Conservation (phyloP, 1,140 invertebrate species). For the Leptinotarsa defecta region DNA sequence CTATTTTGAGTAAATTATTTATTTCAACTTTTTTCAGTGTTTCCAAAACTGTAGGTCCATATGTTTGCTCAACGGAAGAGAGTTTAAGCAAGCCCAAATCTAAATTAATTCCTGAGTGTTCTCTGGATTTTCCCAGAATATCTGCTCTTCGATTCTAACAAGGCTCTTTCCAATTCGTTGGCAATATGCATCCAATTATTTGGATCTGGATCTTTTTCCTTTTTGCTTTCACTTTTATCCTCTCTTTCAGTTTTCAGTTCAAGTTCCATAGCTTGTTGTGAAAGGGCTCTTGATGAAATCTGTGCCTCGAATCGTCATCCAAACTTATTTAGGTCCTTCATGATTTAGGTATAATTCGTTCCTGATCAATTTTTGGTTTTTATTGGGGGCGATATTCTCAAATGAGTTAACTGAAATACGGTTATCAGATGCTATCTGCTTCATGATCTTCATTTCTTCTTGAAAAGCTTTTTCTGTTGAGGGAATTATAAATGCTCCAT, state of each 20-base stretch:
- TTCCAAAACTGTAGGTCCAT: constrained; percentile 80
- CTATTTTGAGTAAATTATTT: not conserved
- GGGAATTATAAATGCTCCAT: too few species aligned
- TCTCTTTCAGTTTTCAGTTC: constrained; percentile 53
- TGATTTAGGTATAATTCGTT: too few species aligned
- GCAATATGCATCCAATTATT: constrained; percentile 66
- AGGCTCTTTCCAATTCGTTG: constrained; percentile 65
- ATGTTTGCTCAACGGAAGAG: constrained; percentile 88
- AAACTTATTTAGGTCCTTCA: too few species aligned
- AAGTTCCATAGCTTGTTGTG: constrained; percentile 65
- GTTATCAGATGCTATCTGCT: too few species aligned
- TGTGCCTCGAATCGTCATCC: constrained; percentile 37
- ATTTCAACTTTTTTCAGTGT: constrained; percentile 64
- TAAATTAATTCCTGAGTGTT: constrained; percentile 43
- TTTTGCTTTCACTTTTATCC: constrained; percentile 42
- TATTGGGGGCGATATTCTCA: too few species aligned
- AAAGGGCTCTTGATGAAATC: constrained; percentile 62
- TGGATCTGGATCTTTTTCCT: constrained; percentile 63
- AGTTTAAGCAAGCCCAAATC: constrained; percentile 60
- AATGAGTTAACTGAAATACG: too few species aligned
- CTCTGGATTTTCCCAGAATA: constrained; percentile 58
- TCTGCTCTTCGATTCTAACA: constrained; percentile 64
- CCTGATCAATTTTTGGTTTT: too few species aligned
- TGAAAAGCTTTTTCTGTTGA: too few species aligned
- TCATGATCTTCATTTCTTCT: too few species aligned